Evolutionary conservation across 1,140 invertebrate genomes (phyloP), one percentile per base, ranked within the genome.

Genomic region (Chionoecetes opilio): DNA sequence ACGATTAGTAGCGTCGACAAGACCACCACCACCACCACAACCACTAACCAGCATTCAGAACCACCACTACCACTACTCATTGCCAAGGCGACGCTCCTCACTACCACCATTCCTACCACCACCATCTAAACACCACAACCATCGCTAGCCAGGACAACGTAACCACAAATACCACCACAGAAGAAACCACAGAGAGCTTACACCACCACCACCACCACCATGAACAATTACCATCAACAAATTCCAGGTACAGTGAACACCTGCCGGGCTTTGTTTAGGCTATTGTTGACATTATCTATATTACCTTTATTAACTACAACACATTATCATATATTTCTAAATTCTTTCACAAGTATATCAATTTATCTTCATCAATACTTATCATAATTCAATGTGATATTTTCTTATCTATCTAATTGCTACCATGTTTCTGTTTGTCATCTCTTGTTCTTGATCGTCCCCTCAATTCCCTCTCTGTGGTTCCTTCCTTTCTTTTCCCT

Each of bases 201-300:
- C 63, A 75, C 26, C 46, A 53, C 46, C 38, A 63, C 53, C 53
- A 63, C 53, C n/a, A 26, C 21, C 8, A 75, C 63, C 63, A 75
- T 75, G 63, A 75, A 75, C 63, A 75, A 75, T 75, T 75, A 75
- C 63, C 63, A 75, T 26, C 63, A 75, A 26, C 63, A 75, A 75
- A 75, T 75, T 75, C 63, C 63, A 75, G 63, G 63, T 75, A 75
- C n/a, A 75, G 63, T 75, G 21, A 75, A n/a, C 63, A 75, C 63
- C 63, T 75, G 63, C n/a, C n/a, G 6, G 63, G n/a, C 63, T 26
- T 75, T 75, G 63, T 75, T 75, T 75, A n/a, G 21, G 14, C n/a
- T 75, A 6, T 75, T 75, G 63, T 75, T 75, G 11, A n/a, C 6
- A 26, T 5, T 75, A 26, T 75, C 6, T 75, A 14, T 46, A 14